These are phyloP conservation scores for Larimichthys crocea DNA, from an alignment of 2,113 vertebrate genomes.

Conservation along the genomic window DNA sequence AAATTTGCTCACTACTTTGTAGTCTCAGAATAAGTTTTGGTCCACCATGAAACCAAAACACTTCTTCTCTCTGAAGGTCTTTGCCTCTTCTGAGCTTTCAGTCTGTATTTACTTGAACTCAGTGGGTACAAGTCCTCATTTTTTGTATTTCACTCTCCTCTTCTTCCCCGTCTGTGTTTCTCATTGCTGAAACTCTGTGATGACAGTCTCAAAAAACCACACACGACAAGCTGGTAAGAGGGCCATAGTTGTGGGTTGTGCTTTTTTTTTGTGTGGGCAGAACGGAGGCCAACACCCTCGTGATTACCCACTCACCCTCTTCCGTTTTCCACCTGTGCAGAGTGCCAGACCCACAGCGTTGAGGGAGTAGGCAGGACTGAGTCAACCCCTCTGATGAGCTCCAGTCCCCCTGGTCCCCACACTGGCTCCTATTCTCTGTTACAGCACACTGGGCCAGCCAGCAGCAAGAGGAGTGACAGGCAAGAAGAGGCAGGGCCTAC, in stretches of 20 bases:
- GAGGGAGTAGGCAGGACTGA: slow-evolving; percentile 70
- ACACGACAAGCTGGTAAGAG: slow-evolving; percentile 77
- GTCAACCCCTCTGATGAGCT: slow-evolving; percentile 75
- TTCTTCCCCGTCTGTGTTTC: slow-evolving; percentile 70
- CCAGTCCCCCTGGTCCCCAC: slow-evolving; percentile 65
- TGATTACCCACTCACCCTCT: slow-evolving; percentile 78
- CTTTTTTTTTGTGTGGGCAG: slow-evolving; percentile 67
- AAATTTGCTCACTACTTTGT: slow-evolving; percentile 51
- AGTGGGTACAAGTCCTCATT: slow-evolving; percentile 42
- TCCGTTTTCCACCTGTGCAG: slow-evolving; percentile 81
- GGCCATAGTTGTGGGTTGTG: slow-evolving; percentile 73
- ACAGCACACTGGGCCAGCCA: slow-evolving; percentile 29
- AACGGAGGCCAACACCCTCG: slow-evolving; percentile 77
- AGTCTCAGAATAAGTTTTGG: slow-evolving; percentile 30
- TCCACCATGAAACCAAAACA: slow-evolving; percentile 51
- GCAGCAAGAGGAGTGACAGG: slow-evolving; percentile 63
- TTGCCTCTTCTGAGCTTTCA: slow-evolving; percentile 9
- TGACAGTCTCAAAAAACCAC: slow-evolving; percentile 76
- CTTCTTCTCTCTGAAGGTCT: slow-evolving; percentile 30
- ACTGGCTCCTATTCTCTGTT: slow-evolving; percentile 59
- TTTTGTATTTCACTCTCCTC: slow-evolving; percentile 44
- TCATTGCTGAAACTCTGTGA: slow-evolving; percentile 70
- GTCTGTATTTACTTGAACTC: slow-evolving; percentile 38
- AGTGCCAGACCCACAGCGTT: slow-evolving; percentile 76
- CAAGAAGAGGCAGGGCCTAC: slow-evolving; percentile 32